Percentiles rank a stretch among this genome's conserved stretches.
phyloP scores from a whole-genome alignment of 1,140 invertebrate species.

The Caenorhabditis remanei region DNA sequence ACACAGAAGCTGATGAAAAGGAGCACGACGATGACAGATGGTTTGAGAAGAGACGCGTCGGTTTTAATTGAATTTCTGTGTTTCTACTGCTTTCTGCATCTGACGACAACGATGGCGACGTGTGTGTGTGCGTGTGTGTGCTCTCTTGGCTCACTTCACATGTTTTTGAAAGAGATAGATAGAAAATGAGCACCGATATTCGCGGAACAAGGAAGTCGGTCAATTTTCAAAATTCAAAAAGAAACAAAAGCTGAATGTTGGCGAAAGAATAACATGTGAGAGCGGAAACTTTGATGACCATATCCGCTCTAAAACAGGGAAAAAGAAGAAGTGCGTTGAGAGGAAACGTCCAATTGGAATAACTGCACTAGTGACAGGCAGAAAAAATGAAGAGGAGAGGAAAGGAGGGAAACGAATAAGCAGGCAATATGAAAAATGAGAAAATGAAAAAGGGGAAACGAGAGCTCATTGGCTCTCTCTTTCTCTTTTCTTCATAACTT shows the following conservation, averaged over 20 bases:
- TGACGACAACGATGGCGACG: conserved; percentile 5
- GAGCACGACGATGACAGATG: conserved; percentile 33
- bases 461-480: conserved; percentile 48
- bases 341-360: not conserved
- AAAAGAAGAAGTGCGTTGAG: not conserved
- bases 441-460: not conserved
- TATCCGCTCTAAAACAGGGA: not conserved
- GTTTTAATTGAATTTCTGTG: conserved; percentile 56
- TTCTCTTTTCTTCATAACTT: conserved; percentile 38
- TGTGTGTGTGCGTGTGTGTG: not conserved
- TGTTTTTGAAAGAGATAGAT: conserved; percentile 45
- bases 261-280: conserved; percentile 13
- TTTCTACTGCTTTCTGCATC: conserved; percentile 38
- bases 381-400: not conserved
- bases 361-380: conserved; percentile 12
- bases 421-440: conserved; percentile 49
- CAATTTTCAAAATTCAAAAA: not conserved
- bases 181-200: conserved; percentile 3
- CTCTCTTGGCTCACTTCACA: conserved; percentile 36
- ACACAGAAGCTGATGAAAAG: not conserved
- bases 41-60: conserved; percentile 46
- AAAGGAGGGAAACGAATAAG: conserved; percentile 36
- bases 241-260: not conserved
- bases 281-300: not conserved
- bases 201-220: not conserved